Evolutionary conservation across 1,140 invertebrate genomes (phyloP).

Genomic region (Mizuhopecten yessoensis): DNA sequence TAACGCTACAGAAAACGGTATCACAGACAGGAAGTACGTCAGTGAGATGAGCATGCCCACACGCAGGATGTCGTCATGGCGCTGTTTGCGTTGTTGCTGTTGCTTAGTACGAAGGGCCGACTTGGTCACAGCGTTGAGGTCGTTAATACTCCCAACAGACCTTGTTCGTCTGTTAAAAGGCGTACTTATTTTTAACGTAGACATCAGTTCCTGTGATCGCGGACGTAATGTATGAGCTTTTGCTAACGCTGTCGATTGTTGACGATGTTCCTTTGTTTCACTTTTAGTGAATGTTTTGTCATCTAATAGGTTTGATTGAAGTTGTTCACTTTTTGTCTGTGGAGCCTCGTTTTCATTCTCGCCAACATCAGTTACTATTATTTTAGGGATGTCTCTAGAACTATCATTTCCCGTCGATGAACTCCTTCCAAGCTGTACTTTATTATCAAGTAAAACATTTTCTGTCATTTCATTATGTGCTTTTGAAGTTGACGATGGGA

Average conservation of each 20-base stretch:
- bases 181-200: not conserved
- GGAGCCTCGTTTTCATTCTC: not conserved
- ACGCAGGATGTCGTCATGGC: not conserved
- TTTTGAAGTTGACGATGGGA: not conserved
- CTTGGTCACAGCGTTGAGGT: not conserved
- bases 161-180: not conserved
- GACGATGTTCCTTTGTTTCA: not conserved
- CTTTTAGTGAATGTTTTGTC: not conserved
- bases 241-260: not conserved
- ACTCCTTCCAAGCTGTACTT: not conserved
- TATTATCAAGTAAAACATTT: not conserved
- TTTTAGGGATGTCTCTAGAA: not conserved
- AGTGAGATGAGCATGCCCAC: not conserved
- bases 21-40: not conserved
- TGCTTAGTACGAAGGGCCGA: not conserved
- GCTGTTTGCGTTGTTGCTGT: not conserved
- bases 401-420: no score
- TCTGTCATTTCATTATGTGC: not conserved
- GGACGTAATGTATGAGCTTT: not conserved
- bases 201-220: not conserved
- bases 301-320: not conserved
- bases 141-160: not conserved
- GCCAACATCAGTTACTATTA: not conserved
- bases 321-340: not conserved
- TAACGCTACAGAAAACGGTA: not conserved